Evolutionary conservation across 2,113 vertebrate genomes (phyloP), one percentile per base, ranked within the genome.

Genomic region (Haemorhous mexicanus): DNA sequence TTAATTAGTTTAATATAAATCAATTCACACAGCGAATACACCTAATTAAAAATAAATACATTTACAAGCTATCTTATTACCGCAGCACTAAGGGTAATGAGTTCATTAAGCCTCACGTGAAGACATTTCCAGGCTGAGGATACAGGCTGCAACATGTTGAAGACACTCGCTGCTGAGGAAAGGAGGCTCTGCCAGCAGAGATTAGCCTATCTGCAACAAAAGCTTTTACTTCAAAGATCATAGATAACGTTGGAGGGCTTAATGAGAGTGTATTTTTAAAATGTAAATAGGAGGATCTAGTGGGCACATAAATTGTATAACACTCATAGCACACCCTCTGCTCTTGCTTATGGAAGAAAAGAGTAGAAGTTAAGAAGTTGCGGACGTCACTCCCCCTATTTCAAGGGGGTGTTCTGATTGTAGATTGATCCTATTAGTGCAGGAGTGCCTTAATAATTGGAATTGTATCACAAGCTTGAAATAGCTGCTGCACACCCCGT

Each of bases 1-100:
- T 97, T 96, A 86, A 84, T 94, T 80, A 59, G 66, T 82, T 85
- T 94, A 84, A 69, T 87, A 96, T 62, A 47, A 96, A 95, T 95
- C 59, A 69, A 66, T 83, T 96, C 72, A 66, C 56, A 30, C 47
- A 68, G 89, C 81, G 93, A 84, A 91, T 67, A 88, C 92, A 41
- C 27, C 79, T 90, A 95, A 89, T 95, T 95, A 95, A 94, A 96
- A 97, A 92, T 66, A 80, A 96, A 91, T 84, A 88, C 88, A 87
- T 89, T 97, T 95, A 94, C 70, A 93, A 97, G 94, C 62, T 89
- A 90, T 87, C 80, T 91, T 73, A 88, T 96, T 95, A 81, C 9
- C 4, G 49, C 86, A 87, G 94, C 79, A 72, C 73, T 83, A 95
- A 94, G 77, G 50, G 73, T 96, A 96, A 92, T 83, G 63, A 89